Evolutionary conservation across 2,888 invertebrate species (phyloP), one percentile per base, ranked within the genome.

Genomic region (Ligdia adustata): DNA sequence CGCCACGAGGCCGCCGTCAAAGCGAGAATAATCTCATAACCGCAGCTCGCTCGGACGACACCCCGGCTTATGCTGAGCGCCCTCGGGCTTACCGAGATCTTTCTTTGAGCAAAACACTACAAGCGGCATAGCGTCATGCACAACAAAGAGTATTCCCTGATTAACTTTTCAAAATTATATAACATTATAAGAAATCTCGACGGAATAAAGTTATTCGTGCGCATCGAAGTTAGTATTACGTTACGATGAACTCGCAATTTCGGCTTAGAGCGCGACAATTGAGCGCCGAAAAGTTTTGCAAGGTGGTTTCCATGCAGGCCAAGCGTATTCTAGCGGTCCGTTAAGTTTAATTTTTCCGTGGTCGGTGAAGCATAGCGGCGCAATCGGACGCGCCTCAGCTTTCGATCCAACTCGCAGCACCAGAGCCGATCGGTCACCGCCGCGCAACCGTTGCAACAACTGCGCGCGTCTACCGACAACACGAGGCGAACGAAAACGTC

Each of bases 21-120:
- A 87, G 85, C 79, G 79, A 80, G 78, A 79, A 79, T 87, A 84
- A 87, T 86, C 83, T 83, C 83, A 86, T 87, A 86, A 87, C 82
- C 73, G 75, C 73, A n/a, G n/a, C n/a, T n/a, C n/a, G 70, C 69
- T 72, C 73, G 74, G 77, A 74, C 80, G 75, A 81, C 78, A 73
- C 71, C 76, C 58, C 76, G 76, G 79, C 79, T 79, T 81, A 77
- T 72, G 75, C 74, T 62, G 71, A 79, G 80, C 77, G 77, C 80
- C 79, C 80, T 80, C 76, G 61, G 76, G 78, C 78, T 77, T 72
- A 75, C 74, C 49, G 70, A 74, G 73, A 77, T 78, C 74, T 75
- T 76, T 79, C 82, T 82, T 81, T 80, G 79, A 76, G 69, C 69
- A 69, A n/a, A 75, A 78, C 72, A 73, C 62, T 58, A 64, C 56